Percentiles rank a stretch among this genome's conserved stretches.
phyloP scores from a whole-genome alignment of 2,888 invertebrate species.

The Lasioglossum zephyrum region DNA sequence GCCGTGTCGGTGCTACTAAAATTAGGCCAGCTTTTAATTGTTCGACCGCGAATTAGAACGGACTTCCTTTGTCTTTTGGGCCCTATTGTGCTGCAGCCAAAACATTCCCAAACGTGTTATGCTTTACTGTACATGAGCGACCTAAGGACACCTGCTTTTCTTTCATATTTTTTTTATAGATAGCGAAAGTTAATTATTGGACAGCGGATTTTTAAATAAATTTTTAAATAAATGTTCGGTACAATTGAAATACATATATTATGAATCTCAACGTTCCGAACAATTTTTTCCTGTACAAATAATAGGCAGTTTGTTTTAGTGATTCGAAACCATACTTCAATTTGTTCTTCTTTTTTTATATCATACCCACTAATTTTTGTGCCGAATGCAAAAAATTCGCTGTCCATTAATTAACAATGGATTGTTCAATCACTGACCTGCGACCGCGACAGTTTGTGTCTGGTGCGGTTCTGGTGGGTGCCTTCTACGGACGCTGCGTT shows the following conservation, averaged over 20 bases:
- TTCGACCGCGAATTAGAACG: conserved; percentile 9
- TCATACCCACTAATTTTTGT: no score
- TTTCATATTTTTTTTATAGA: not conserved
- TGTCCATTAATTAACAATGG: not conserved
- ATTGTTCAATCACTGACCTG: conserved; percentile 84
- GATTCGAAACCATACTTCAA: no score
- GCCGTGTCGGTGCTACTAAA: conserved; percentile 22
- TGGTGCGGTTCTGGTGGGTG: conserved; percentile 84
- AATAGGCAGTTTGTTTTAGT: no score
- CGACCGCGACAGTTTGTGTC: conserved; percentile 87
- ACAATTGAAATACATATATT: no score
- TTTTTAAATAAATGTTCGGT: no score
- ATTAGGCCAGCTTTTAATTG: conserved; percentile 48
- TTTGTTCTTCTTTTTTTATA: no score
- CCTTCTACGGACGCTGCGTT: conserved; percentile 79
- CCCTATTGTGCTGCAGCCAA: not conserved
- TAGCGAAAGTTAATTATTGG: not conserved
- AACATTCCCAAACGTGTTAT: not conserved
- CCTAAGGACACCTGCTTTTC: not conserved
- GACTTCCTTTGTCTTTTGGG: not conserved
- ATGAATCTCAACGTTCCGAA: no score
- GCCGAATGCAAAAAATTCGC: no score
- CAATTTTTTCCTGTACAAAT: no score
- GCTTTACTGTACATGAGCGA: not conserved
- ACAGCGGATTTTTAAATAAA: no score